A percentile compares a stretch with the other conserved stretches of the same genome.
Conservation (phyloP, 2,888 invertebrate genomes). For the Agrypnus murinus region DNA sequence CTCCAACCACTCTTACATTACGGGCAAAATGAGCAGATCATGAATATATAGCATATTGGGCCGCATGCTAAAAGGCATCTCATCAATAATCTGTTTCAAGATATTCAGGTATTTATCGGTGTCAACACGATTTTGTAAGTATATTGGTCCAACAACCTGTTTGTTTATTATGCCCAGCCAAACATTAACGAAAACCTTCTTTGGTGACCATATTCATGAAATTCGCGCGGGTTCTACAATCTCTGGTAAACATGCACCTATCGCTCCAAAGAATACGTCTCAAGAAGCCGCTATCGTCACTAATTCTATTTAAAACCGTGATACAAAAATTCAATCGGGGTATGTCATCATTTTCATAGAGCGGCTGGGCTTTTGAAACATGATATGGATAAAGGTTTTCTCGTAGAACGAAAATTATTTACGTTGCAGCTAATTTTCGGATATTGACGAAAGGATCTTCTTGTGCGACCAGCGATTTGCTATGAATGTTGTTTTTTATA, state of each 20-base stretch:
- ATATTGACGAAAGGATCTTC: conserved; percentile 18
- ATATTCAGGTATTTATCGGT: conserved; percentile 8
- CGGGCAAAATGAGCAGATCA: no score
- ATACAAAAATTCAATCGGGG: conserved; percentile 22
- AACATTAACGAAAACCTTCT: conserved; percentile 2
- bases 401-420: no score
- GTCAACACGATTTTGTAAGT: conserved; percentile 14
- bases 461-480: no score
- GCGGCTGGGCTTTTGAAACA: conserved; percentile 20
- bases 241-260: conserved; percentile 27
- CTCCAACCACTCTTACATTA: no score
- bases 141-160: conserved; percentile 14
- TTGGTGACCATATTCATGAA: conserved; percentile 18
- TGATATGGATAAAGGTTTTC: no score
- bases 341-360: conserved; percentile 20
- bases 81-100: conserved; percentile 8
- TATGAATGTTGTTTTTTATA: no score
- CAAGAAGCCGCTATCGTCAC: conserved; percentile 23
- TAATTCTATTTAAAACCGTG: conserved; percentile 24
- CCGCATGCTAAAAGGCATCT: conserved; percentile 1
- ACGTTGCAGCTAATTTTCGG: conserved; percentile 12
- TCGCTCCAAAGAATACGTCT: conserved; percentile 33
- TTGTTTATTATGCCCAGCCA: conserved; percentile 15
- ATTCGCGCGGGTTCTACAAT: conserved; percentile 21
- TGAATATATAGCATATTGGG: neutral